These are phyloP conservation scores for Sebastes itinus DNA, from an alignment of 2,797 vertebrate genomes.

Conservation along the genomic window DNA sequence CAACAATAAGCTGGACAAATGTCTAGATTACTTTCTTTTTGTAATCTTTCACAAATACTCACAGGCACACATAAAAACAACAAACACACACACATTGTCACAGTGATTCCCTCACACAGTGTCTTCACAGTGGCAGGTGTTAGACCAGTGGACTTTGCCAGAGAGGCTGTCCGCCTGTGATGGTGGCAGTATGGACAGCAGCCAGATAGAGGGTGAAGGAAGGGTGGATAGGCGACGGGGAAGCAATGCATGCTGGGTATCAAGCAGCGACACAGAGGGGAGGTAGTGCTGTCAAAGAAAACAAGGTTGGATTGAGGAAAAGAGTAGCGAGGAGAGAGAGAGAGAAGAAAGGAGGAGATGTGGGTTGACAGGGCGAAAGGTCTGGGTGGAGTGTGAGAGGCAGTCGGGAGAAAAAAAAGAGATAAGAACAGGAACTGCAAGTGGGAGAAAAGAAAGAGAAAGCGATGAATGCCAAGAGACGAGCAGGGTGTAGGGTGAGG, in stretches of 20 bases:
- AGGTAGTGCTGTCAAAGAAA: slow-evolving; percentile 19
- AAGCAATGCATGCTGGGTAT: slow-evolving; percentile 39
- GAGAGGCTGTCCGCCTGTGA: slow-evolving; percentile 20
- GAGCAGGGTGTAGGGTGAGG: background rate
- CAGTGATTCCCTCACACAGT: background rate
- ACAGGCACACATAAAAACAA: background rate
- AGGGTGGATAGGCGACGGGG: slow-evolving; percentile 21
- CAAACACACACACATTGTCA: background rate
- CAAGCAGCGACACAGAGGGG: slow-evolving; percentile 26
- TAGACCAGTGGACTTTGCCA: slow-evolving; percentile 47
- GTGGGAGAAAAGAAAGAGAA: background rate
- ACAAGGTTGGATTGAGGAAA: background rate
- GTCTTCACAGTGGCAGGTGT: slow-evolving; percentile 59
- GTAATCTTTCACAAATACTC: background rate
- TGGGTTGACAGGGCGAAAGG: slow-evolving; percentile 29
- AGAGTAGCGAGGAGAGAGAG: background rate
- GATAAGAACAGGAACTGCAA: background rate
- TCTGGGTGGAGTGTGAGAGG: background rate
- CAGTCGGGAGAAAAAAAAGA: slow-evolving; percentile 1
- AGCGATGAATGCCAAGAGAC: background rate
- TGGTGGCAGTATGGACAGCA: slow-evolving; percentile 18
- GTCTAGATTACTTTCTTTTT: background rate
- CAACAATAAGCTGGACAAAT: background rate
- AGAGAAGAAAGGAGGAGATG: background rate
- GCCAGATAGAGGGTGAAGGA: slow-evolving; percentile 33